These are phyloP conservation scores for Rhadinocentrus ornatus DNA, from an alignment of 2,797 vertebrate species.

Conservation along the genomic window DNA sequence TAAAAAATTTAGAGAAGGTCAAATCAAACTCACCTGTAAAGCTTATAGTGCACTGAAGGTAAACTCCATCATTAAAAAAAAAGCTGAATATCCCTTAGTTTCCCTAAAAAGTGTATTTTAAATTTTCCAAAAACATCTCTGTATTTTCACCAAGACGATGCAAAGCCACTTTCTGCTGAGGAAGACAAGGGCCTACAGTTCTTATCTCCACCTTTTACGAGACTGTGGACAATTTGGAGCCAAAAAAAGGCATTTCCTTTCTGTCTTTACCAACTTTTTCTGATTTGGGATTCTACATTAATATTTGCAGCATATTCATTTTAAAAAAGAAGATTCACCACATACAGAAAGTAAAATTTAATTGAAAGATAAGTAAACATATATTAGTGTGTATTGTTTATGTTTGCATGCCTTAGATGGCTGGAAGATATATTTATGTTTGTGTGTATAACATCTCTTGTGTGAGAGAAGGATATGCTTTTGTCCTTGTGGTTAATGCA, in stretches of 20 bases:
- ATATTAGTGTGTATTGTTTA: slow-evolving; percentile 50
- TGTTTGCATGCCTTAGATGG: slow-evolving; percentile 40
- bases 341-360: slow-evolving; percentile 8
- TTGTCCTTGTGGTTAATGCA: slow-evolving; percentile 53
- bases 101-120: background rate
- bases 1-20: too few species aligned
- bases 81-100: too few species aligned
- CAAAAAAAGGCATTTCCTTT: too few species aligned
- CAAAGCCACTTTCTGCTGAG: background rate
- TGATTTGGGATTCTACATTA: background rate
- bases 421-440: slow-evolving; percentile 32
- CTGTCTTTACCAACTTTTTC: too few species aligned
- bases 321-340: background rate
- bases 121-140: background rate
- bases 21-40: too few species aligned
- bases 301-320: background rate
- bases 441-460: slow-evolving; percentile 34
- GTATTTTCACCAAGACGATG: background rate
- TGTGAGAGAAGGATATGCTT: slow-evolving; percentile 40
- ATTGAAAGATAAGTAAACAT: slow-evolving; percentile 33
- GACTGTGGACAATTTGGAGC: too few species aligned
- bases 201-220: background rate
- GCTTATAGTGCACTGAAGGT: too few species aligned
- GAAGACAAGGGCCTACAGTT: background rate
- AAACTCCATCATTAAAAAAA: too few species aligned